These are phyloP conservation scores for Agraylea sexmaculata DNA, from an alignment of 1,140 invertebrate genomes.

Conservation along the genomic window DNA sequence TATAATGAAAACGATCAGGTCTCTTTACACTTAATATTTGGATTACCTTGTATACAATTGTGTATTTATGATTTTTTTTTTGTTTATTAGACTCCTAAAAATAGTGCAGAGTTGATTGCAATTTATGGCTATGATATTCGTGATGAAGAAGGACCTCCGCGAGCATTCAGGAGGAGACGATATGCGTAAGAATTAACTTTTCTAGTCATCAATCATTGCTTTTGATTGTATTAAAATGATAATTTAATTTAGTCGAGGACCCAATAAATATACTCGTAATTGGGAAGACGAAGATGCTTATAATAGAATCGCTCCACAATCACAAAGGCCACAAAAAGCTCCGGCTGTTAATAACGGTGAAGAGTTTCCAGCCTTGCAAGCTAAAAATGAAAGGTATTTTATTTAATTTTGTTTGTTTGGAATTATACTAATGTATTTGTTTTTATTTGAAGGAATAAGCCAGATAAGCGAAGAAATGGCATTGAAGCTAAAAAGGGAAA, in stretches of 20 bases:
- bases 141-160: slow-evolving; percentile 80
- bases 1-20: slow-evolving; percentile 63
- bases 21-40: slow-evolving; percentile 3
- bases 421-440: not conserved
- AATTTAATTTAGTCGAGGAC: slow-evolving; percentile 55
- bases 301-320: slow-evolving; percentile 31
- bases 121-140: slow-evolving; percentile 93
- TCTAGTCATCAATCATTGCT: slow-evolving; percentile 2
- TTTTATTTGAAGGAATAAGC: slow-evolving; percentile 2
- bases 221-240: slow-evolving; percentile 8
- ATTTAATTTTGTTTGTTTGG: too few relatives aligned
- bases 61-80: not conserved
- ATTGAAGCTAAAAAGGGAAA: too few relatives aligned
- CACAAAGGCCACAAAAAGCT: slow-evolving; percentile 23
- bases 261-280: slow-evolving; percentile 80
- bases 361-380: slow-evolving; percentile 30
- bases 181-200: slow-evolving; percentile 55
- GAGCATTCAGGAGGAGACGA: slow-evolving; percentile 67
- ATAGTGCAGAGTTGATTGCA: slow-evolving; percentile 71
- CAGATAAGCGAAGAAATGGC: slow-evolving; percentile 6
- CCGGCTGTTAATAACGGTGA: slow-evolving; percentile 24
- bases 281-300: slow-evolving; percentile 90
- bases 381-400: slow-evolving; percentile 16
- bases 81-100: slow-evolving; percentile 63
- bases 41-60: not conserved